Evolutionary conservation across 2,113 vertebrate species (phyloP).

Genomic region (Ursus arctos): DNA sequence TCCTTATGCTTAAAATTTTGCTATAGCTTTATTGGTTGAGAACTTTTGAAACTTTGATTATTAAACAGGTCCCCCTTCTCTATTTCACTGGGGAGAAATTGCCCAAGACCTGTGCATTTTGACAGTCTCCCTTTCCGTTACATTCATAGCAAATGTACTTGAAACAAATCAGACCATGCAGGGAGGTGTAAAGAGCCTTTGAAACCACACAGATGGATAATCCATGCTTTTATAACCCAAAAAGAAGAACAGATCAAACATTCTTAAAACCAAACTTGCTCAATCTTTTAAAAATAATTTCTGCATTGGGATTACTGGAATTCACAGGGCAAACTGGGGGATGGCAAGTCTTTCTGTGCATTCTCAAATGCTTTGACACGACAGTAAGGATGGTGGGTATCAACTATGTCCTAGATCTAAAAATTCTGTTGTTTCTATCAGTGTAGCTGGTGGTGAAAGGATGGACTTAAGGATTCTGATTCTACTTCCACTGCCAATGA

Average conservation of each 20-base stretch:
- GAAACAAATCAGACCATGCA: neutral
- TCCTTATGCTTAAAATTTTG: neutral
- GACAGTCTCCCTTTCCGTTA: neutral
- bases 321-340: neutral
- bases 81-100: neutral
- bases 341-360: neutral
- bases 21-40: neutral
- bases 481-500: neutral
- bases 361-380: neutral
- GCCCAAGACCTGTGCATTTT: neutral
- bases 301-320: neutral
- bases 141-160: neutral
- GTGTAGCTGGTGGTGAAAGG: neutral
- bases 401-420: neutral
- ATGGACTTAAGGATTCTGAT: neutral
- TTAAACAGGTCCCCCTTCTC: neutral
- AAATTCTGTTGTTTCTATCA: neutral
- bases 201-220: neutral
- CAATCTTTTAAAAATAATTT: neutral
- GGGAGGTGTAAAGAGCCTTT: neutral
- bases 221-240: neutral
- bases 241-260: neutral
- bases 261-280: neutral
- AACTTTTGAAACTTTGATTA: neutral
- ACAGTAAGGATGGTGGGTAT: neutral